Base-by-base conservation (phyloP, 2,888 invertebrate genomes). In the Omphaloscelis lunosa region DNA sequence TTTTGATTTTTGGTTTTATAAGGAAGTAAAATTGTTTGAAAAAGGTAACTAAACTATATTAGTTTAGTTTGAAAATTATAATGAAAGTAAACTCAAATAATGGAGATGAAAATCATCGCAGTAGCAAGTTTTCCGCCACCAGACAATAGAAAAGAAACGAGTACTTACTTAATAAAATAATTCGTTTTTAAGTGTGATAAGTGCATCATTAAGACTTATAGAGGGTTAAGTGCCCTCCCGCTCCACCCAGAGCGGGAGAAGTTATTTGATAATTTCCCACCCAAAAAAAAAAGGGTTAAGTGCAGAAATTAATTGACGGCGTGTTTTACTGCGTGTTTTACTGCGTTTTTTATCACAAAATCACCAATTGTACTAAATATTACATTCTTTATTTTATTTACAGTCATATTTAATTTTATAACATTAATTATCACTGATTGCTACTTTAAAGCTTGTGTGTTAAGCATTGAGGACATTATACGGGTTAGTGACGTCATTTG, bases 201-300 rank as follows among this genome's bases (percentile, higher is more conserved):
- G 78, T 84, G 85, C 80, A 75, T 58, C 53, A 68, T 68, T 51
- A n/a, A 34, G 7, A 61, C 72, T 39, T 39, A 68, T 27, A 77
- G 59, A 72, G 63, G 63, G 29, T 67, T 56, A 45, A 2, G 87
- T 85, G 81, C 87, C n/a, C n/a, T n/a, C n/a, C n/a, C n/a, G n/a
- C n/a, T n/a, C n/a, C n/a, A n/a, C n/a, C n/a, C n/a, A n/a, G n/a
- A n/a, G n/a, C n/a, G n/a, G n/a, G n/a, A n/a, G n/a, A n/a, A n/a
- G n/a, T n/a, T n/a, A n/a, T n/a, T n/a, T n/a, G n/a, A n/a, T n/a
- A n/a, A n/a, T n/a, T n/a, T n/a, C n/a, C n/a, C n/a, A n/a, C n/a
- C n/a, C n/a, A n/a, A n/a, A n/a, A n/a, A n/a, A n/a, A n/a, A n/a
- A n/a, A 72, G 63, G 63, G 29, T 67, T 56, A 45, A 2, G 87